Conservation (phyloP, 2,888 invertebrate species). For the Drosophila colorata region DNA sequence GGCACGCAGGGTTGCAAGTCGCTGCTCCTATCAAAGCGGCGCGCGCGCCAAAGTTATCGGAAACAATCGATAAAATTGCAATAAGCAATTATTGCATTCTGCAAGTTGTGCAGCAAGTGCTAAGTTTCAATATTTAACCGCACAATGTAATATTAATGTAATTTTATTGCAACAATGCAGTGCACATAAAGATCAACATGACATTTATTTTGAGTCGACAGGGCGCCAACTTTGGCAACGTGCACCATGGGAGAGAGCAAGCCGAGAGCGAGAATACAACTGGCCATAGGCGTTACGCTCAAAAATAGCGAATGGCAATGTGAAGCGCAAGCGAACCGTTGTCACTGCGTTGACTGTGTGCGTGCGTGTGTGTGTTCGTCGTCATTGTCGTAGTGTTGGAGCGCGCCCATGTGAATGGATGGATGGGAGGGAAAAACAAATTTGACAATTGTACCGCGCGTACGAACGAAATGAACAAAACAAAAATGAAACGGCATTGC, state of each 20-base stretch:
- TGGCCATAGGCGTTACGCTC: conserved; percentile 54
- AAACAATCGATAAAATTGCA: conserved; percentile 57
- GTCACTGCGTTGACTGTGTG: conserved; percentile 33
- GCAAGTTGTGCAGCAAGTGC: background rate
- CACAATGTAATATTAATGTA: background rate
- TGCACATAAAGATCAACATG: conserved; percentile 23
- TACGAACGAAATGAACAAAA: conserved; percentile 82
- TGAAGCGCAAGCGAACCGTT: conserved; percentile 64
- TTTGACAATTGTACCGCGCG: conserved; percentile 81
- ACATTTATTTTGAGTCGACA: conserved; percentile 6
- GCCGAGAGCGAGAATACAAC: conserved; percentile 23
- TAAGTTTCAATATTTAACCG: conserved; percentile 3
- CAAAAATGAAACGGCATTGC: conserved; percentile 76
- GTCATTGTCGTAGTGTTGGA: conserved; percentile 46
- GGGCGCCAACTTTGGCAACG: conserved; percentile 32
- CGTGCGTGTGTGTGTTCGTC: conserved; percentile 24
- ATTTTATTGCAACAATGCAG: background rate
- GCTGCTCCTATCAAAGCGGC: conserved; percentile 18
- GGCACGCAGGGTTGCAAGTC: conserved; percentile 69
- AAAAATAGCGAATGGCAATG: conserved; percentile 74
- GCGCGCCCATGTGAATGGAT: conserved; percentile 74
- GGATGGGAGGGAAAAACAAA: conserved; percentile 71
- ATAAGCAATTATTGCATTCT: conserved; percentile 27
- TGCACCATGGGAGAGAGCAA: conserved; percentile 40
- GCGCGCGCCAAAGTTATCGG: conserved; percentile 53